phyloP scores from a whole-genome alignment of 2,888 invertebrate species.

The Cantharis rustica region DNA sequence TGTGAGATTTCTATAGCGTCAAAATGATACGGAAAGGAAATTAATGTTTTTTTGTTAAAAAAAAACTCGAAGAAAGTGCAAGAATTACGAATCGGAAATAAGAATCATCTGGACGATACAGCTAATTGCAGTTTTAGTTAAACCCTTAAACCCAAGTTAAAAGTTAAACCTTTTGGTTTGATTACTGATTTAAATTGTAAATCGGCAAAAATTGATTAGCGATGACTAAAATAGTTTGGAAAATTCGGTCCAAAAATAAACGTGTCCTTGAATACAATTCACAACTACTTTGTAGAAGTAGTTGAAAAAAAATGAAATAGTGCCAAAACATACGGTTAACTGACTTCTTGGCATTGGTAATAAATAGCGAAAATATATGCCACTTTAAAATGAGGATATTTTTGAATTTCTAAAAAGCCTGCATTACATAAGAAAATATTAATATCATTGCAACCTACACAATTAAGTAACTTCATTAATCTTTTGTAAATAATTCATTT shows the following conservation, averaged over 20 bases:
- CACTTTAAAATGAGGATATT: not conserved
- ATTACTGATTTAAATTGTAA: not conserved
- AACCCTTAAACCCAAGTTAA: no score
- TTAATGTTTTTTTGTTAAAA: not conserved
- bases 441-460: not conserved
- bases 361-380: not conserved
- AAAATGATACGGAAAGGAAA: not conserved
- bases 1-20: not conserved
- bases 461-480: not conserved
- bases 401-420: not conserved
- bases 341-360: not conserved
- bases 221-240: not conserved
- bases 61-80: not conserved
- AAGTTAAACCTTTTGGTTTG: not conserved
- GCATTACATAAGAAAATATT: not conserved
- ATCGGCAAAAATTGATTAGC: not conserved
- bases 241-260: not conserved
- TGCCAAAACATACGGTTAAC: not conserved
- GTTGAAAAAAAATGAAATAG: not conserved
- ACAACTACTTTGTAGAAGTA: not conserved
- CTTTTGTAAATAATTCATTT: not conserved
- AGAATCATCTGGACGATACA: not conserved
- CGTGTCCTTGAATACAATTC: not conserved
- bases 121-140: not conserved
- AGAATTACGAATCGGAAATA: not conserved